A percentile compares a stretch with the other conserved stretches of the same genome.
These are phyloP conservation scores for Toxostoma redivivum DNA, from an alignment of 2,113 vertebrate genomes.

Conservation along the genomic window DNA sequence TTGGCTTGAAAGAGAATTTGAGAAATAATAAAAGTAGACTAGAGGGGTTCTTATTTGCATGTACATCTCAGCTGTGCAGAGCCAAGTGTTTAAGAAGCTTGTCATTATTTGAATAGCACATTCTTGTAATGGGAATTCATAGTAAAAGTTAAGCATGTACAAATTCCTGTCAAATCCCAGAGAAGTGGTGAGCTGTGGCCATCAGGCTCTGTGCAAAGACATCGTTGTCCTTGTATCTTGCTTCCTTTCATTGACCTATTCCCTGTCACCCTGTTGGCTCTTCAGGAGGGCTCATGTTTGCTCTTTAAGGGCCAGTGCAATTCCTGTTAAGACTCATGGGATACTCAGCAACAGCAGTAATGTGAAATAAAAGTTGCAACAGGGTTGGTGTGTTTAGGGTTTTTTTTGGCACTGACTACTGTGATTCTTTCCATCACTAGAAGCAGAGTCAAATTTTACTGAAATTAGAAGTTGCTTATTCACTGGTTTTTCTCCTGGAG, in stretches of 20 bases:
- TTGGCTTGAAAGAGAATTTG: not conserved
- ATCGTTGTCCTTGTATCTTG: fast-evolving
- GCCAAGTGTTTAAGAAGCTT: not conserved
- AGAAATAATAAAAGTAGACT: not conserved
- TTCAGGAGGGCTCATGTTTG: not conserved
- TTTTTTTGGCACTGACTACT: not conserved
- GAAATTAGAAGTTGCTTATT: not conserved
- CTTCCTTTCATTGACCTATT: fast-evolving
- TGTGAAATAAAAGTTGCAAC: not conserved
- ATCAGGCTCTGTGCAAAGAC: not conserved
- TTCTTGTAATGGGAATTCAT: not conserved
- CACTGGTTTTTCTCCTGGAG: not conserved
- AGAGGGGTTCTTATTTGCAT: not conserved
- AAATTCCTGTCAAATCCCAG: not conserved
- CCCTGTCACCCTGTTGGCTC: not conserved
- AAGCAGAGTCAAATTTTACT: not conserved
- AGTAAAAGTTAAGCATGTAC: not conserved
- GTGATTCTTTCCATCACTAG: not conserved
- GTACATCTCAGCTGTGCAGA: fast-evolving
- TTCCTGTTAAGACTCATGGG: fast-evolving
- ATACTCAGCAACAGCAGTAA: not conserved
- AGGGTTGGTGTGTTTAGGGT: not conserved
- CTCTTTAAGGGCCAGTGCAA: not conserved
- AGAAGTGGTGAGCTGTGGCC: not conserved
- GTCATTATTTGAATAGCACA: not conserved